Percentiles rank a stretch among this genome's conserved stretches.
Conservation (phyloP, 2,113 vertebrate species). For the Ailuropoda melanoleuca region DNA sequence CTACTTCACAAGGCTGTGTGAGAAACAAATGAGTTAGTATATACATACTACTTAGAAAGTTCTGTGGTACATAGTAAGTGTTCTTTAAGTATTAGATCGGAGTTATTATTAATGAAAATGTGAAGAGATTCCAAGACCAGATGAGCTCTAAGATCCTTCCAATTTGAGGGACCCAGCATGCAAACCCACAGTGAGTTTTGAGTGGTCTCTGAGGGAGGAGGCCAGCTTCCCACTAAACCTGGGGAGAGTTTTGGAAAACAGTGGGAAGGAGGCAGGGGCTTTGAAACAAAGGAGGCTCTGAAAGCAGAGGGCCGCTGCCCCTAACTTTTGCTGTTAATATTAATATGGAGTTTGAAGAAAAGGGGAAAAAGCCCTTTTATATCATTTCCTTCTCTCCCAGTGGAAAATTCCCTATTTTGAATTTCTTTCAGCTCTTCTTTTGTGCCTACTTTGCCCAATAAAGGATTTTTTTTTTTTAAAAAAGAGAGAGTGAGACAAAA, state of each 20-base stretch:
- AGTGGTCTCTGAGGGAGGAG: background rate
- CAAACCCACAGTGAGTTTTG: background rate
- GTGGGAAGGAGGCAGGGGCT: background rate
- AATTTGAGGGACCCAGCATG: background rate
- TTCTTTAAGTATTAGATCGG: background rate
- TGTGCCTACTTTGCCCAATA: background rate
- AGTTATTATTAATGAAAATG: background rate
- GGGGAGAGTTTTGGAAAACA: background rate
- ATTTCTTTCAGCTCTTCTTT: constrained; percentile 21
- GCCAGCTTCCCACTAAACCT: background rate
- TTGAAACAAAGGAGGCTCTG: background rate
- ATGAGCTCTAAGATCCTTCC: background rate
- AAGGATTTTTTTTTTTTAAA: background rate
- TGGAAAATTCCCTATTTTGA: constrained; percentile 22
- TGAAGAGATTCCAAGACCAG: background rate
- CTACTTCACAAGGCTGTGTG: background rate
- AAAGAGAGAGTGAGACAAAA: background rate
- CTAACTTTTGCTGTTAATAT: background rate
- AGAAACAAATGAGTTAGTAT: background rate
- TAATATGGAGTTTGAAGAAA: background rate
- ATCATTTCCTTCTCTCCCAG: background rate
- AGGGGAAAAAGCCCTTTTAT: background rate
- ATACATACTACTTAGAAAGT: background rate
- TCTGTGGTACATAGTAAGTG: background rate
- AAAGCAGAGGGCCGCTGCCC: background rate